Evolutionary conservation across 2,113 vertebrate genomes (phyloP).

Genomic region (Agelaius tricolor): DNA sequence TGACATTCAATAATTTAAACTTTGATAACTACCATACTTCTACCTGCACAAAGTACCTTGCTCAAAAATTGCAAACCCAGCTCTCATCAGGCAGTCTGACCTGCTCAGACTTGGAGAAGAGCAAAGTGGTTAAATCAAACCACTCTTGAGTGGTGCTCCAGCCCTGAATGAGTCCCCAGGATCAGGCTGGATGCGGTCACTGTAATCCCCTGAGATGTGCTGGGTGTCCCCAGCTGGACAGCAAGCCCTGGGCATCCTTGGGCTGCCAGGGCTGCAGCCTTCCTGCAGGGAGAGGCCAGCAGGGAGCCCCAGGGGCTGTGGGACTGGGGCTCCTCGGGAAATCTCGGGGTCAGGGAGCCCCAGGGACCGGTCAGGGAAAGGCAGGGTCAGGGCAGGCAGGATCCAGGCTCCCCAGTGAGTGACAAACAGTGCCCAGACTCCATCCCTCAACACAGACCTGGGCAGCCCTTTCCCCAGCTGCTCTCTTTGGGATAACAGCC

Average conservation of each 20-base stretch:
- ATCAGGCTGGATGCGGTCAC: background rate
- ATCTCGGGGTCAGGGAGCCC: accelerated
- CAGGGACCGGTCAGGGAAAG: accelerated
- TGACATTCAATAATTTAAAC: background rate
- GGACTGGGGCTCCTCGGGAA: background rate
- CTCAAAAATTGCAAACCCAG: background rate
- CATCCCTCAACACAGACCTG: background rate
- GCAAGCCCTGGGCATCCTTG: accelerated
- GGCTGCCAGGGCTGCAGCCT: accelerated
- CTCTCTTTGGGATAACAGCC: background rate
- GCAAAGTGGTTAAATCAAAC: background rate
- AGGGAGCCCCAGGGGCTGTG: accelerated
- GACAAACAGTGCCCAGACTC: background rate
- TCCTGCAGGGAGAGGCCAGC: accelerated
- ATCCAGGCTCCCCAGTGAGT: accelerated
- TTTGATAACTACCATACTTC: background rate
- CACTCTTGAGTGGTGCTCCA: background rate
- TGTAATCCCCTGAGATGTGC: accelerated
- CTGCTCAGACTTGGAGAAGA: background rate
- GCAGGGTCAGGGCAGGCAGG: background rate
- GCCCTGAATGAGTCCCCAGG: background rate
- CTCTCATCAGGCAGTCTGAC: background rate
- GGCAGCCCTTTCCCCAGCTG: background rate
- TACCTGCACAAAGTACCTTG: background rate
- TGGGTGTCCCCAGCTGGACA: background rate